phyloP scores from a whole-genome alignment of 2,888 invertebrate species.

The Xestia ashworthii region DNA sequence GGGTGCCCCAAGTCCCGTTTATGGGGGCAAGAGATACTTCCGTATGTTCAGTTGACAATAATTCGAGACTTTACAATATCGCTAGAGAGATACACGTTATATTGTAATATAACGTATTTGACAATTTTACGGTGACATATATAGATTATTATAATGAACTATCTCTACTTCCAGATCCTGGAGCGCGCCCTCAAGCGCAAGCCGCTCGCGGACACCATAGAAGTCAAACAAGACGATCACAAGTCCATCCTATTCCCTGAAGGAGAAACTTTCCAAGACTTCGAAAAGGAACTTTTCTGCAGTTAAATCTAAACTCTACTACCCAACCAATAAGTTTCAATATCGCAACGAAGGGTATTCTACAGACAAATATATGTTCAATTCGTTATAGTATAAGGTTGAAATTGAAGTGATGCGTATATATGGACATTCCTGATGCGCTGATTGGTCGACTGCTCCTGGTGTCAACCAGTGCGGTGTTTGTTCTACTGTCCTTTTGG shows the following conservation, averaged over 20 bases:
- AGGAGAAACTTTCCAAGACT: slow-evolving; percentile 90
- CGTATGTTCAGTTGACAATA: too few species aligned
- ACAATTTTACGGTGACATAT: too few species aligned
- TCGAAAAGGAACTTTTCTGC: slow-evolving; percentile 92
- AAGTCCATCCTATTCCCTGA: slow-evolving; percentile 92
- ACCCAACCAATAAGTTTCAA: slow-evolving; percentile 19
- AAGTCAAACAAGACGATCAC: slow-evolving; percentile 84
- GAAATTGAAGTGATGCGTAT: slow-evolving; percentile 64
- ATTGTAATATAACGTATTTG: too few species aligned
- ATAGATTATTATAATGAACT: not conserved
- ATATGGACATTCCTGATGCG: slow-evolving; percentile 91
- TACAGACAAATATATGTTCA: slow-evolving; percentile 77
- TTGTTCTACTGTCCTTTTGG: slow-evolving; percentile 92
- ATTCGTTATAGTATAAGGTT: slow-evolving; percentile 10
- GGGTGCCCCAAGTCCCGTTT: too few species aligned
- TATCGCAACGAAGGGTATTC: slow-evolving; percentile 86
- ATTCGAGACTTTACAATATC: too few species aligned
- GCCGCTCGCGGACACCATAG: slow-evolving; percentile 80
- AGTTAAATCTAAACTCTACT: slow-evolving; percentile 73
- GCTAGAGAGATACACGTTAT: too few species aligned
- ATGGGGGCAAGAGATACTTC: too few species aligned
- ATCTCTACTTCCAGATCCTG: slow-evolving; percentile 85
- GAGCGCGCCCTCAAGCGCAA: slow-evolving; percentile 90
- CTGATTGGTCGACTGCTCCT: slow-evolving; percentile 91
- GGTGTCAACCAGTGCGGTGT: slow-evolving; percentile 87